Evolutionary conservation across 92 coral and sea anemone genomes (phyloP).

Genomic region (Phenganax subtilis): DNA sequence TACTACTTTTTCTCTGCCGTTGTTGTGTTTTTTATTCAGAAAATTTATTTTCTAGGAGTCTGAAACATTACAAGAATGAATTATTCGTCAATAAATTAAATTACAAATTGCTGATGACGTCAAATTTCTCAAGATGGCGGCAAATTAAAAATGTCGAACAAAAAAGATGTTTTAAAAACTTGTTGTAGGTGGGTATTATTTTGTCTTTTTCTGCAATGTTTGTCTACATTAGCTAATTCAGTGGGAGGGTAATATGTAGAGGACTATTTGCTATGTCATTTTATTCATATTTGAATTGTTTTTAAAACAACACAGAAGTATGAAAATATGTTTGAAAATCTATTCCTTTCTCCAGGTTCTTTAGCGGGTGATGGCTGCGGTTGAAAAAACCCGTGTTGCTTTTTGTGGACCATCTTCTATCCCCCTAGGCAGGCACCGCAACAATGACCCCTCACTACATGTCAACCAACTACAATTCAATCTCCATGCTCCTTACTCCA

Average conservation of each 20-base stretch:
- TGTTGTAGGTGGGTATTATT: no score
- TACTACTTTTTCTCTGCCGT: neutral
- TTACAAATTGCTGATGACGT: neutral
- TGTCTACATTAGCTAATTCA: no score
- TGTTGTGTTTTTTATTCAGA: neutral
- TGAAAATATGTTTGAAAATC: neutral
- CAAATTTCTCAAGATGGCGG: slow-evolving; percentile 30
- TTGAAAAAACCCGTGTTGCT: slow-evolving; percentile 38
- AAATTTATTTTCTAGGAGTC: neutral
- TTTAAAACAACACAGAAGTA: neutral
- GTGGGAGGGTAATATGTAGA: no score
- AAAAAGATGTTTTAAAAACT: no score
- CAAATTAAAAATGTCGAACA: neutral
- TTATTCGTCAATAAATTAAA: neutral
- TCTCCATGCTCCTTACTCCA: slow-evolving; percentile 59
- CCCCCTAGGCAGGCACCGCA: neutral
- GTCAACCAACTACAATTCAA: slow-evolving; percentile 77
- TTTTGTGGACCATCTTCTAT: slow-evolving; percentile 38
- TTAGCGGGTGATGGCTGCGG: neutral
- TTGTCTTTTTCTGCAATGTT: no score
- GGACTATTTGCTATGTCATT: no score
- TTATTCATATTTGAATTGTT: no score
- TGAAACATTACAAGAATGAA: neutral
- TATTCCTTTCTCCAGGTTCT: neutral
- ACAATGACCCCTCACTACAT: slow-evolving; percentile 49